Percentiles rank a stretch among this genome's conserved stretches.
These are phyloP conservation scores for Proisotoma minuta DNA, from an alignment of 2,888 invertebrate species.

Conservation along the genomic window DNA sequence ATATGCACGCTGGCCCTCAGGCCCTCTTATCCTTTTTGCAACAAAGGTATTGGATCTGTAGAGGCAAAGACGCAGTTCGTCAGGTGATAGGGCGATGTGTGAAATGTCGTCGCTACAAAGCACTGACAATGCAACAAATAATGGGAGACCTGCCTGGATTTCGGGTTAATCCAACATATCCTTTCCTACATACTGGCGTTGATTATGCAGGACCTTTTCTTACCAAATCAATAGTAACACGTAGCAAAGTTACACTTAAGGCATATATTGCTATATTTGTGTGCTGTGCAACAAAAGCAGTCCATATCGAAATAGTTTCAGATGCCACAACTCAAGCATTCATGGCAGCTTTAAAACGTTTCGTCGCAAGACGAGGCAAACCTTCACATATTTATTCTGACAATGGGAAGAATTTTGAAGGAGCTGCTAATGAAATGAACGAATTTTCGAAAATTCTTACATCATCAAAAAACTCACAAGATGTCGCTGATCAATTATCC, in stretches of 20 bases:
- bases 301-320: constrained; percentile 48
- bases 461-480: too few species aligned
- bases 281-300: constrained; percentile 14
- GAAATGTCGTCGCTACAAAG: constrained; percentile 23
- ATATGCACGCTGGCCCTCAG: constrained; percentile 32
- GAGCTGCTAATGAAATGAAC: too few species aligned
- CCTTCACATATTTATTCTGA: too few species aligned
- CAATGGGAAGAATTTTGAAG: too few species aligned
- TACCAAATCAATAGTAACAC: neutral
- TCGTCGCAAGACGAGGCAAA: too few species aligned
- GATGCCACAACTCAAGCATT: constrained; percentile 48
- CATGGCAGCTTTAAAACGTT: constrained; percentile 48
- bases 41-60: constrained; percentile 27
- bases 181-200: constrained; percentile 42
- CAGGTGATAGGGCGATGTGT: constrained; percentile 25
- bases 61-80: constrained; percentile 19
- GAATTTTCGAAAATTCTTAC: too few species aligned
- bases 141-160: constrained; percentile 48
- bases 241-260: constrained; percentile 3
- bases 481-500: constrained; percentile 8
- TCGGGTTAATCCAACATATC: constrained; percentile 38
- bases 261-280: constrained; percentile 12
- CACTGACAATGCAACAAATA: constrained; percentile 30
- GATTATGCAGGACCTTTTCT: constrained; percentile 27
- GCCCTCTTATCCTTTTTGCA: constrained; percentile 10